phyloP scores from a whole-genome alignment of 2,797 vertebrate species.

The Brachyalestes nurse region DNA sequence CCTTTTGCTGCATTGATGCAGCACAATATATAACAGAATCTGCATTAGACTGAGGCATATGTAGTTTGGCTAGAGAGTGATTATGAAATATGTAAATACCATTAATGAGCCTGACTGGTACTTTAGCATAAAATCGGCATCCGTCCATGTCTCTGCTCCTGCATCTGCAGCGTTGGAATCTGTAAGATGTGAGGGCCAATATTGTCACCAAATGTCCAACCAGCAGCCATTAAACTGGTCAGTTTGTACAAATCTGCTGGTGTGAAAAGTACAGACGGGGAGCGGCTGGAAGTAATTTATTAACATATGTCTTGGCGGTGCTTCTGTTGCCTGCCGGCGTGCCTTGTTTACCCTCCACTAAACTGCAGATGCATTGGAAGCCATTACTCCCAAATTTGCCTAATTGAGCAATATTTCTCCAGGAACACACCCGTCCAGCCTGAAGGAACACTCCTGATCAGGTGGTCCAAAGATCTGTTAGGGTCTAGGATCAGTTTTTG shows the following conservation, averaged over 20 bases:
- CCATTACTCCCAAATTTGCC: slow-evolving; percentile 46
- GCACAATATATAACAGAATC: no score
- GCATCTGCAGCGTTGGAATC: no score
- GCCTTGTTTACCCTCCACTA: slow-evolving; percentile 31
- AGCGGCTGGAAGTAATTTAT: not conserved
- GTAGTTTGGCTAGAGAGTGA: no score
- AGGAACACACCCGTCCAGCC: slow-evolving; percentile 26
- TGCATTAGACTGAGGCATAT: no score
- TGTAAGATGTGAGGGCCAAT: no score
- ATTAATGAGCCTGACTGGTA: no score
- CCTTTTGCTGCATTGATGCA: no score
- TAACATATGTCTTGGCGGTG: not conserved
- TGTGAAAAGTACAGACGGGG: slow-evolving; percentile 5
- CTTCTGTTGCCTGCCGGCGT: slow-evolving; percentile 26
- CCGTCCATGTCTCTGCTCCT: no score
- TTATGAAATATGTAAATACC: no score
- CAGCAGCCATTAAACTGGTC: not conserved
- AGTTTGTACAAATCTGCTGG: not conserved
- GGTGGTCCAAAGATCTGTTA: not conserved
- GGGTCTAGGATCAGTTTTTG: not conserved
- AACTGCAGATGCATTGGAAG: slow-evolving; percentile 45
- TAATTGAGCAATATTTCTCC: slow-evolving; percentile 56
- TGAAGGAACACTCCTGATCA: slow-evolving; percentile 19
- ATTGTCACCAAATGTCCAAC: not conserved
- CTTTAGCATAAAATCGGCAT: no score